Evolutionary conservation across 2,797 vertebrate genomes (phyloP), one percentile per base, ranked within the genome.

Genomic region (Sebastes steindachneri): DNA sequence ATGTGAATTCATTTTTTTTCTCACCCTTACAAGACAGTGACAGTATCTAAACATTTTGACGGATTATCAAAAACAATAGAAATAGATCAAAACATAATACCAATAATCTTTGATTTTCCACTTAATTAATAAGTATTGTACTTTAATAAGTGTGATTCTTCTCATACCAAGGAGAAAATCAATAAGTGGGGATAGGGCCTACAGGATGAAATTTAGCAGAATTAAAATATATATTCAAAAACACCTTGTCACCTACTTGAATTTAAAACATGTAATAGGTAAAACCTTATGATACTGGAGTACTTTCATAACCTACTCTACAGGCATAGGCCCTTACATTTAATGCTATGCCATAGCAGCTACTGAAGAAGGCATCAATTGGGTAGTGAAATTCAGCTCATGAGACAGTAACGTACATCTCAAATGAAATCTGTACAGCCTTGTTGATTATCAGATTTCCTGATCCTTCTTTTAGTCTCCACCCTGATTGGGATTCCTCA

Each of bases 401-500:
- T 3, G 2, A 12, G 1, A 57, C 5, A 21, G 48, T 21, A 53
- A 23, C 45, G 5, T 51, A 33, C 1, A 55, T 54, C 17, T 77
- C 3, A 28, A 26, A 23, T 55, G 8, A 72, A 79, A 77, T 72
- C 41, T 68, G 53, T 6, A 11, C 2, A 48, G 33, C 48, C 28
- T 57, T 57, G 25, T 60, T 78, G 25, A 53, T 62, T 26, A 23
- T 59, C 65, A 53, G n/a, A 14, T n/a, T 70, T 77, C 71, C 6
- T 60, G 41, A 62, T 55, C 57, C 11, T 15, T 60, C 1, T n/a
- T 69, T 5, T 5, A 31, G 81, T 73, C 75, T 86, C 89, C 86
- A 88, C 86, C 83, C 87, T 68, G 73, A 80, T 58, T 67, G 21
- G 7, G 73, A 84, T 79, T 75, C 54, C 62, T 86, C 59, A 62